phyloP scores from a whole-genome alignment of 2,113 vertebrate genomes.

The Muntiacus muntjak region DNA sequence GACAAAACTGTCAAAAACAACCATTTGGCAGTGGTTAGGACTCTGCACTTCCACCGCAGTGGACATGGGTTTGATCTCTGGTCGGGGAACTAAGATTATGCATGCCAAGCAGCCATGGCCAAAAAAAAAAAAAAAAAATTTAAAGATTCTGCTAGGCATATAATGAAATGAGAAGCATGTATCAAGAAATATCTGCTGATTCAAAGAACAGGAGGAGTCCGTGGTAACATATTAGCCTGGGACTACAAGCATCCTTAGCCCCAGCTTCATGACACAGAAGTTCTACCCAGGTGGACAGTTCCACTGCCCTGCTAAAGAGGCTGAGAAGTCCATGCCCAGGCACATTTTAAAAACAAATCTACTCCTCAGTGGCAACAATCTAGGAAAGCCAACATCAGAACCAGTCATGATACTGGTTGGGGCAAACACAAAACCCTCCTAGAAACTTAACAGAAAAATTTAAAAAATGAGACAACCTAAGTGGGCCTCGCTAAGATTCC shows the following conservation, averaged over 20 bases:
- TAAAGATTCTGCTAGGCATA: background rate
- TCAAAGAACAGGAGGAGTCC: background rate
- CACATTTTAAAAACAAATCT: background rate
- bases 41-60: background rate
- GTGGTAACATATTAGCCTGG: background rate
- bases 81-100: background rate
- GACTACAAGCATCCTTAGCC: background rate
- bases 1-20: background rate
- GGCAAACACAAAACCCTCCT: background rate
- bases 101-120: background rate
- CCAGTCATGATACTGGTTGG: background rate
- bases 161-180: background rate
- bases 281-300: background rate
- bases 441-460: background rate
- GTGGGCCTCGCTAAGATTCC: background rate
- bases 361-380: background rate
- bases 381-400: background rate
- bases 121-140: background rate
- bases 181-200: background rate
- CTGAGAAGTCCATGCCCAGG: background rate
- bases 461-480: background rate
- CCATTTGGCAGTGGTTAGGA: background rate
- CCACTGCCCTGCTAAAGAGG: background rate
- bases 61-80: background rate
- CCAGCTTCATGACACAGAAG: background rate